Conservation (phyloP, 2,888 invertebrate genomes). For the Lydus trimaculatus region DNA sequence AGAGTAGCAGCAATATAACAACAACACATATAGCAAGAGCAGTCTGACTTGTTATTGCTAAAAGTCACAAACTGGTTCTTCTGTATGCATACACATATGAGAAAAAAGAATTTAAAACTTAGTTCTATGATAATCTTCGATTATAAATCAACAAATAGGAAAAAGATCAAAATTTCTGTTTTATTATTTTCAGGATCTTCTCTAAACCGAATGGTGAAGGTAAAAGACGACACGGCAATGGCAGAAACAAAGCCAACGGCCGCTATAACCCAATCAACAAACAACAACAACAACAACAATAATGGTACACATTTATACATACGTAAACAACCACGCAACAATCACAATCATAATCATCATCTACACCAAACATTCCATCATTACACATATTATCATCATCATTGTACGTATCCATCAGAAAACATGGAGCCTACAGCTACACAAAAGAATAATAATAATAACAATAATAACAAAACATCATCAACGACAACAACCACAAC, state of each 20-base stretch:
- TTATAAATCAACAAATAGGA: background rate
- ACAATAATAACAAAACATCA: background rate
- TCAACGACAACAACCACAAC: background rate
- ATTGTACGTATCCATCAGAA: constrained; percentile 64
- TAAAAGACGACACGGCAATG: constrained; percentile 58
- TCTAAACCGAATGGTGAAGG: constrained; percentile 58
- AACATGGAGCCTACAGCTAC: constrained; percentile 55
- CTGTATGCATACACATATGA: background rate
- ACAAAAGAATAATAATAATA: background rate
- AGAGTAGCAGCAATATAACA: background rate
- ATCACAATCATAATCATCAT: constrained; percentile 63
- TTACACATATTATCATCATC: constrained; percentile 57
- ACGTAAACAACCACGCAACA: constrained; percentile 51
- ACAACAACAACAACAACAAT: constrained; percentile 27
- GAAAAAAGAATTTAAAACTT: background rate
- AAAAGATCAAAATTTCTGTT: background rate
- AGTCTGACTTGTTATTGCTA: background rate
- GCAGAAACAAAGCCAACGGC: constrained; percentile 52
- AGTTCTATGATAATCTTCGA: background rate
- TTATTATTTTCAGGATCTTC: background rate
- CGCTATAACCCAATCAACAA: constrained; percentile 28
- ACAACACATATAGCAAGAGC: background rate
- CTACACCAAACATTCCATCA: constrained; percentile 61
- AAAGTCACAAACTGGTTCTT: background rate
- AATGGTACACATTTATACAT: constrained; percentile 22